phyloP scores from a whole-genome alignment of 2,888 invertebrate genomes.

The Synergus umbraculus region DNA sequence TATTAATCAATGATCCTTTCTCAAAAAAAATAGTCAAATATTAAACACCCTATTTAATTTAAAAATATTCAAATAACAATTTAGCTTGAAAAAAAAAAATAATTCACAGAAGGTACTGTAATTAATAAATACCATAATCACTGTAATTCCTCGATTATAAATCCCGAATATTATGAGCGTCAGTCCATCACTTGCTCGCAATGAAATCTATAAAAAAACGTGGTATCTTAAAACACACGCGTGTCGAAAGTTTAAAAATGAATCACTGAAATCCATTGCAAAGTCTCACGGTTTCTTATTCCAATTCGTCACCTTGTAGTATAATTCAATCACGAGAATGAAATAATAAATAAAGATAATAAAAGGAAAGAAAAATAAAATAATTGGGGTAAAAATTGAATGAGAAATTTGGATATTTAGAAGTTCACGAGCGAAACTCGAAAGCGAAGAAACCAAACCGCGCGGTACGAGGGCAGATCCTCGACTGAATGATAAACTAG shows the following conservation, averaged over 20 bases:
- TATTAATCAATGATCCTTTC: background rate
- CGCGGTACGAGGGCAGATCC: conserved; percentile 77
- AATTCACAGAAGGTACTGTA: background rate
- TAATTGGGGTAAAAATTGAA: background rate
- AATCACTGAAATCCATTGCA: conserved; percentile 19
- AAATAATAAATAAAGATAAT: background rate
- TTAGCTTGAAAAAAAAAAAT: background rate
- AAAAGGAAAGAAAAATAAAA: background rate
- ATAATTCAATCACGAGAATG: background rate
- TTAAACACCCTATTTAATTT: background rate
- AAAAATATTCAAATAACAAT: background rate
- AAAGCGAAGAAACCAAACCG: conserved; percentile 48
- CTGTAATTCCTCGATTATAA: conserved; percentile 39
- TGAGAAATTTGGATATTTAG: background rate
- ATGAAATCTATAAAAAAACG: conserved; percentile 40
- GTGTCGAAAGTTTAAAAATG: conserved; percentile 29
- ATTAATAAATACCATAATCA: conserved; percentile 23
- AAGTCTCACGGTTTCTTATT: background rate
- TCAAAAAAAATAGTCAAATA: background rate
- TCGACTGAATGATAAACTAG: conserved; percentile 81
- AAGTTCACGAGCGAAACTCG: background rate
- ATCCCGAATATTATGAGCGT: conserved; percentile 32
- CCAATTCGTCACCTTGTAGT: background rate
- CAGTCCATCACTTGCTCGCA: conserved; percentile 33
- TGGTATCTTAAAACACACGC: conserved; percentile 35